A percentile compares a stretch with the other conserved stretches of the same genome.
phyloP scores from a whole-genome alignment of 2,113 vertebrate species.

The Chinchilla lanigera region DNA sequence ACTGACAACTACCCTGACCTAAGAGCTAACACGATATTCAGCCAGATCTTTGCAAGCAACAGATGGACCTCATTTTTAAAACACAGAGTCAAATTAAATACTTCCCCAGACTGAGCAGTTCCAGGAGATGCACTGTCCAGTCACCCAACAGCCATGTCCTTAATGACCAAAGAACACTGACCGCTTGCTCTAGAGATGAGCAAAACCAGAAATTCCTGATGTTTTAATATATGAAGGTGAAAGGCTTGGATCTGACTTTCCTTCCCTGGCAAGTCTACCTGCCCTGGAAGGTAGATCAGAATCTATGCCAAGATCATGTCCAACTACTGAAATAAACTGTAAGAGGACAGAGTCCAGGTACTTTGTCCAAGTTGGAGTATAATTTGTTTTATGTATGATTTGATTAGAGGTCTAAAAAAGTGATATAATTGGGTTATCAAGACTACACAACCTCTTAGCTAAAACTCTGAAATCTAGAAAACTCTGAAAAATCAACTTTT shows the following conservation, averaged over 20 bases:
- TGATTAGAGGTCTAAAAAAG: slow-evolving; percentile 20
- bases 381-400: slow-evolving; percentile 31
- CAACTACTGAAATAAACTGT: neutral
- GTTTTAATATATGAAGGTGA: neutral
- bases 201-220: neutral
- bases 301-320: neutral
- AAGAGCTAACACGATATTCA: neutral
- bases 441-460: neutral
- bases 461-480: slow-evolving; percentile 17
- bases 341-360: neutral
- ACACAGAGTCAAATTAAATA: neutral
- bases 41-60: neutral
- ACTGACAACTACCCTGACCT: neutral
- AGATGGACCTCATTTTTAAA: neutral
- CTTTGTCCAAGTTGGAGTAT: neutral
- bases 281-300: neutral
- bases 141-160: neutral
- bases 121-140: neutral
- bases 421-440: neutral
- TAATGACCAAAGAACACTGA: neutral
- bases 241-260: neutral
- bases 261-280: neutral
- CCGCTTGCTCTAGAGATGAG: neutral
- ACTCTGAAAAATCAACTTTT: neutral
- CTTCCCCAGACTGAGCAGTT: neutral